Conservation (phyloP, 2,797 vertebrate genomes). For the Argya squamiceps region DNA sequence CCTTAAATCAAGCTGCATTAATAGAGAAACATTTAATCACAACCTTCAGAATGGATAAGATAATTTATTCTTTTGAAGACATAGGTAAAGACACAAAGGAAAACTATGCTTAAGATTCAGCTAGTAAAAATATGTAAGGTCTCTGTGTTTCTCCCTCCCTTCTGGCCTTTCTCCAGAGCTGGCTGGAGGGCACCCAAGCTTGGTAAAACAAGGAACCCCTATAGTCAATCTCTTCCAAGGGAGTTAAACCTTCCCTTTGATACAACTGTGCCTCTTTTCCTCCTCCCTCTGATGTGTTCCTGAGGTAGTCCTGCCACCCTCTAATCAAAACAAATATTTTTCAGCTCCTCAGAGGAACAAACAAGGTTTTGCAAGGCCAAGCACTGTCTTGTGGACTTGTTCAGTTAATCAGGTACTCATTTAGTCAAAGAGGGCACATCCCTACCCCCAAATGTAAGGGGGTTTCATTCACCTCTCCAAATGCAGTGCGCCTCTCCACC, state of each 20-base stretch:
- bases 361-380: background rate
- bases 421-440: background rate
- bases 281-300: background rate
- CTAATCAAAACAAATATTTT: background rate
- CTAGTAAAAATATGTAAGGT: background rate
- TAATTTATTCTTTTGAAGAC: background rate
- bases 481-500: background rate
- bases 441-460: background rate
- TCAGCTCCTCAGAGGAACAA: background rate
- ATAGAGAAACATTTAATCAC: background rate
- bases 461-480: background rate
- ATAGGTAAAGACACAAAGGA: background rate
- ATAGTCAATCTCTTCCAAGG: background rate
- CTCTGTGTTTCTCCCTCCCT: background rate
- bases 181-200: background rate
- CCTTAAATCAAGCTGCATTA: background rate
- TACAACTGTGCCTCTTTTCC: background rate
- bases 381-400: background rate
- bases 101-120: background rate
- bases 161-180: background rate
- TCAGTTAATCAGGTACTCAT: background rate
- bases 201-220: background rate
- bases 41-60: background rate
- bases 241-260: background rate
- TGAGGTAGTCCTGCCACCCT: background rate